Evolutionary conservation across 2,888 invertebrate genomes (phyloP).

Genomic region (Amphipyra tragopoginis): DNA sequence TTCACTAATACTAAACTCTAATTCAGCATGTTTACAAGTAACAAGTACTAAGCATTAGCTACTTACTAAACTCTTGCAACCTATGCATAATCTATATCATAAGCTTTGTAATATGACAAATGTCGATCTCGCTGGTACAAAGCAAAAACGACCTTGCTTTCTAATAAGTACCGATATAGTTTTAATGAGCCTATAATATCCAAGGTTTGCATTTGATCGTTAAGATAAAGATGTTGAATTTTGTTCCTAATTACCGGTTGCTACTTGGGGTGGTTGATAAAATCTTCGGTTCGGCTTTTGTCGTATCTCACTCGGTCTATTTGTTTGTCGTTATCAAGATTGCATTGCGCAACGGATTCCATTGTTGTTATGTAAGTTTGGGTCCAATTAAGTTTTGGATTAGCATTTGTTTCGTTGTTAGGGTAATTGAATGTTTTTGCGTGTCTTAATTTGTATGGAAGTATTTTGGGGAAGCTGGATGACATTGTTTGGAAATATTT

Average conservation of each 20-base stretch:
- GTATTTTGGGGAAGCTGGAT: too few species aligned
- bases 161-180: slow-evolving; percentile 80
- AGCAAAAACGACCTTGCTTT: slow-evolving; percentile 84
- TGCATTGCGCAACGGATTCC: slow-evolving; percentile 73
- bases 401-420: slow-evolving; percentile 49
- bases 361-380: slow-evolving; percentile 69
- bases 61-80: too few species aligned
- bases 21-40: too few species aligned
- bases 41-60: too few species aligned
- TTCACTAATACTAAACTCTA: too few species aligned
- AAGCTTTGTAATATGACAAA: slow-evolving; percentile 64
- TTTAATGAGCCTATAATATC: slow-evolving; percentile 85
- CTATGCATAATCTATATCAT: slow-evolving; percentile 62
- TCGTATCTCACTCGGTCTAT: slow-evolving; percentile 78
- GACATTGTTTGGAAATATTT: too few species aligned
- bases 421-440: slow-evolving; percentile 29
- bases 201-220: slow-evolving; percentile 82
- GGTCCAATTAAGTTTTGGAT: slow-evolving; percentile 57
- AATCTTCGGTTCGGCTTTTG: slow-evolving; percentile 71
- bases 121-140: slow-evolving; percentile 64
- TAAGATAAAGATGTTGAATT: slow-evolving; percentile 75
- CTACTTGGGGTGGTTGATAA: slow-evolving; percentile 73
- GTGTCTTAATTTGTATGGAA: background rate
- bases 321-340: slow-evolving; percentile 80
- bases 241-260: slow-evolving; percentile 71